Evolutionary conservation across 92 coral and sea anemone genomes (phyloP).

Genomic region (Epizoanthus illoricatus): DNA sequence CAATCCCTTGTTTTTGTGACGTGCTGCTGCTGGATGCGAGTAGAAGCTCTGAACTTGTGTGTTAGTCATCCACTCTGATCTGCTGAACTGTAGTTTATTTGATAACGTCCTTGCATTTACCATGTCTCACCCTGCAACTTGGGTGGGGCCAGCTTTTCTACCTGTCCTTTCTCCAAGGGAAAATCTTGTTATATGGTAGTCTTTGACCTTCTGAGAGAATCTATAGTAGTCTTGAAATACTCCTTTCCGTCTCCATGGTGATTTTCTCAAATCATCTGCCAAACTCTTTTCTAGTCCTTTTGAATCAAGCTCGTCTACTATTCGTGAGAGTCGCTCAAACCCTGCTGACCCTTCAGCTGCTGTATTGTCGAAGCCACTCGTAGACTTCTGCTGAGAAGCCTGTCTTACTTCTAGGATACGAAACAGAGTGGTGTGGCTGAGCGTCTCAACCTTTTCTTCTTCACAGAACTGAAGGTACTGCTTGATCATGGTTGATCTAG

Average conservation of each 20-base stretch:
- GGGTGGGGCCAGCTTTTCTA: constrained; percentile 64
- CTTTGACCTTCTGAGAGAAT: constrained; percentile 68
- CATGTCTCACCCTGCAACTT: constrained; percentile 67
- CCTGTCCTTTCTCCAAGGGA: constrained; percentile 70
- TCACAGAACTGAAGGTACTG: constrained; percentile 61
- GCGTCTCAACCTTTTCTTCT: constrained; percentile 57
- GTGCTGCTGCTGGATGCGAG: constrained; percentile 60
- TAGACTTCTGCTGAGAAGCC: constrained; percentile 58
- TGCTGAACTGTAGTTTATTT: constrained; percentile 28
- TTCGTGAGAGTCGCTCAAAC: constrained; percentile 42
- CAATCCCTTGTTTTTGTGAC: constrained; percentile 68
- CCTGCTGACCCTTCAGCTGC: constrained; percentile 58
- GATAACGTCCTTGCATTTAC: constrained; percentile 47
- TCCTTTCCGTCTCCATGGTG: constrained; percentile 30
- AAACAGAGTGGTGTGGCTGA: constrained; percentile 63
- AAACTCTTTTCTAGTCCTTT: constrained; percentile 44
- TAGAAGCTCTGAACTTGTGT: constrained; percentile 66
- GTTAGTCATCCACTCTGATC: constrained; percentile 62
- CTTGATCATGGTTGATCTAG: constrained; percentile 72
- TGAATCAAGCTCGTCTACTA: constrained; percentile 50
- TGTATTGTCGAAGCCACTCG: constrained; percentile 64
- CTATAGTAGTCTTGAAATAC: constrained; percentile 51
- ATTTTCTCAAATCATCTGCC: constrained; percentile 34
- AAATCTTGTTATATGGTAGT: constrained; percentile 68
- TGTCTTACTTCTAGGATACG: constrained; percentile 57